Evolutionary conservation across 1,140 invertebrate genomes (phyloP), one percentile per base, ranked within the genome.

Genomic region (Chironomus striatipennis): DNA sequence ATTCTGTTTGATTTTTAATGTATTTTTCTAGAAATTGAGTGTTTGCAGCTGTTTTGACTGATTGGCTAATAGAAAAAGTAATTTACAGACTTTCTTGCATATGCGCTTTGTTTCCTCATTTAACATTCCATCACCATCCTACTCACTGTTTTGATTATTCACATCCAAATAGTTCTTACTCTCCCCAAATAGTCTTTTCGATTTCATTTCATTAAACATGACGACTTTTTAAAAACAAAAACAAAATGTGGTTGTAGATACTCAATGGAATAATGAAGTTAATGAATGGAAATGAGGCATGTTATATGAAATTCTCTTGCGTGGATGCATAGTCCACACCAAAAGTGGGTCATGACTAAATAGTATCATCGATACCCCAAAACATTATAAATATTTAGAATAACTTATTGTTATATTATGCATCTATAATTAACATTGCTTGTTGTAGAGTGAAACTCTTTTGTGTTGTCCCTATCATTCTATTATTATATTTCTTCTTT

Each of bases 301-400:
- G 47, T 57, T 57, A n/a, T n/a, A 15, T 57, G 47, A 15, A 57
- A 57, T 57, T 57, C n/a, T 57, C 12, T 57, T 57, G 12, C 47
- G 12, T 57, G 24, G 47, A 57, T 57, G 47, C 10, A 57, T 57
- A n/a, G 47, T 12, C 12, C 12, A 57, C 47, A n/a, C 12, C 4
- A 15, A 57, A 67, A n/a, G 8, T 74, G 15, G 43, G 43, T 34
- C 43, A 64, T 5, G 24, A 34, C 24, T 34, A 34, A 34, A 34
- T 34, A 5, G 24, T 5, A 34, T 34, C 24, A 34, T 34, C 24
- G 24, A 34, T 7, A 47, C 15, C 47, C n/a, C 7, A 12, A 67
- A 42, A 75, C 34, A 47, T 24, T 72, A 42, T 43, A 75, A 75
- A 75, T 67, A 42, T 75, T 42, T 15, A 75, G 18, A 34, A 72